Evolutionary conservation across 2,888 invertebrate species (phyloP).

Genomic region (Melikaiella ostensackeni): DNA sequence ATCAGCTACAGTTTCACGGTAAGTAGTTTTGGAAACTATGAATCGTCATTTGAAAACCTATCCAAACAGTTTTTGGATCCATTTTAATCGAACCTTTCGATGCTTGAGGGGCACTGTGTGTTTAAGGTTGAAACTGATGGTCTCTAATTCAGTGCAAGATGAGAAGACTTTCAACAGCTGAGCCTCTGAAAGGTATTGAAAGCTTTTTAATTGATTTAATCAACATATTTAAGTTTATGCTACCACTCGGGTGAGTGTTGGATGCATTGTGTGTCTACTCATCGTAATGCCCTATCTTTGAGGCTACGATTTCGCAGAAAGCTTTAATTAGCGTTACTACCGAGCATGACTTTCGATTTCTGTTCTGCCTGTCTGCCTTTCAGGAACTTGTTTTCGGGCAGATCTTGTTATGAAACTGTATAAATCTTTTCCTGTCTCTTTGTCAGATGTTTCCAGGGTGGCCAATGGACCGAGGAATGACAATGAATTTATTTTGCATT

Average conservation of each 20-base stretch:
- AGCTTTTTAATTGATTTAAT: constrained; percentile 30
- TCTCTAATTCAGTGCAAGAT: not conserved
- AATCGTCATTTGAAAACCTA: too few relatives aligned
- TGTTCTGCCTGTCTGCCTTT: not conserved
- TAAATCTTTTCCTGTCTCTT: too few relatives aligned
- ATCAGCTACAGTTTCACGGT: too few relatives aligned
- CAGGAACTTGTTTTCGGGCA: not conserved
- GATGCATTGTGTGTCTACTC: constrained; percentile 6
- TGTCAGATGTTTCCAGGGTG: too few relatives aligned
- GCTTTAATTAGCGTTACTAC: constrained; percentile 31
- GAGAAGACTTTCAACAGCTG: not conserved
- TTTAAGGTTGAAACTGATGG: not conserved
- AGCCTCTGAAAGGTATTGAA: constrained; percentile 12
- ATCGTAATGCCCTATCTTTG: constrained; percentile 24
- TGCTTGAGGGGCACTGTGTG: too few relatives aligned
- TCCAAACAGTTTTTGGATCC: too few relatives aligned
- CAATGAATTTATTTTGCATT: too few relatives aligned
- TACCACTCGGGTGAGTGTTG: constrained; percentile 1
- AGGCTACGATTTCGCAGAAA: constrained; percentile 31
- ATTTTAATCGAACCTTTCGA: too few relatives aligned
- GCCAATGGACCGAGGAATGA: too few relatives aligned
- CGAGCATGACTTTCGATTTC: constrained; percentile 34
- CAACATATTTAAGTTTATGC: constrained; percentile 26
- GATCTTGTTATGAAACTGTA: not conserved
- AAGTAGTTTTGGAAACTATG: too few relatives aligned